phyloP scores from a whole-genome alignment of 2,113 vertebrate species.

The Saguinus midas region DNA sequence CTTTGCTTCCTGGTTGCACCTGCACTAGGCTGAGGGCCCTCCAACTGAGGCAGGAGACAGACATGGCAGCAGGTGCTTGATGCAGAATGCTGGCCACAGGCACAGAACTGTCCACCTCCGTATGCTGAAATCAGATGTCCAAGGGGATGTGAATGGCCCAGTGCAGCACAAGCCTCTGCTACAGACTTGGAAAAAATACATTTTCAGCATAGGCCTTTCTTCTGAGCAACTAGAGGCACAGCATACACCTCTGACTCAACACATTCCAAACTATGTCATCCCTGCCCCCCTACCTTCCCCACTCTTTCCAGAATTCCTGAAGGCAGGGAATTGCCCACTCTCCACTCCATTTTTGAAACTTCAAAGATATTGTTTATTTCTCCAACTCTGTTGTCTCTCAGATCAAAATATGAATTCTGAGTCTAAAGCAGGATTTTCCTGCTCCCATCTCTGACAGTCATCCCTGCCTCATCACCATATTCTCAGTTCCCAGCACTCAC shows the following conservation, averaged over 20 bases:
- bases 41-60: neutral
- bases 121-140: neutral
- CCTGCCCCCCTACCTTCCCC: neutral
- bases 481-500: neutral
- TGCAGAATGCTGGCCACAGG: fast-evolving
- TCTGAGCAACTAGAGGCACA: neutral
- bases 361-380: neutral
- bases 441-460: too few relatives aligned
- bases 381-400: neutral
- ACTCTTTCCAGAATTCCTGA: neutral
- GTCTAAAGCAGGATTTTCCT: neutral
- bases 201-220: neutral
- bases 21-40: neutral
- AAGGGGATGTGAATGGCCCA: fast-evolving
- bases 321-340: neutral
- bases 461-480: neutral
- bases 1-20: neutral
- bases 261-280: neutral
- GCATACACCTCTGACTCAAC: too few relatives aligned
- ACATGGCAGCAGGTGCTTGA: neutral
- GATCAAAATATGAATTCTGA: neutral
- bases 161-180: neutral
- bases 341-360: neutral
- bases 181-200: fast-evolving
- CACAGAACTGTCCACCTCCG: neutral